Percentiles rank a stretch among this genome's conserved stretches.
Evolutionary conservation across 2,113 vertebrate genomes (phyloP).

Genomic region (Marcusenius ussheri): DNA sequence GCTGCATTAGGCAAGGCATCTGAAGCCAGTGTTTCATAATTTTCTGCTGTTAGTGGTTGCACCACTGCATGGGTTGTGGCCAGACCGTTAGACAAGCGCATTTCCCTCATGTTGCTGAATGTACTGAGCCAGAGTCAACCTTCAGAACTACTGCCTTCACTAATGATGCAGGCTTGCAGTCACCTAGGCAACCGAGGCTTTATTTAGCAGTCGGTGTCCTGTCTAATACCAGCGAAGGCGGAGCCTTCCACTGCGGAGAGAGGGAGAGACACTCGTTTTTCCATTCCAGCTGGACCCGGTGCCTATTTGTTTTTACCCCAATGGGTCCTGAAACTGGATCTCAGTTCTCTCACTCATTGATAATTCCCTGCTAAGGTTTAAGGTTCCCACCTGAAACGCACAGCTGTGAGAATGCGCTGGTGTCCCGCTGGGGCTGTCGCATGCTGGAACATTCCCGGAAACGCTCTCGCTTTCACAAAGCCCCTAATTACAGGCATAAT

Average conservation of each 20-base stretch:
- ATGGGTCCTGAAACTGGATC: neutral
- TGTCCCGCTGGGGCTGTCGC: neutral
- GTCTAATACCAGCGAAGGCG: conserved; percentile 14
- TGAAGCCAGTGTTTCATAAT: neutral
- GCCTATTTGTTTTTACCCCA: neutral
- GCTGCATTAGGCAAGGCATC: neutral
- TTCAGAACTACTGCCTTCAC: conserved; percentile 25
- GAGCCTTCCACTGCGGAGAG: neutral
- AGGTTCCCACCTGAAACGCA: neutral
- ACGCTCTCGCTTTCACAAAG: neutral
- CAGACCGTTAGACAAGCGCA: neutral
- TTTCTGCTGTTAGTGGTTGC: neutral
- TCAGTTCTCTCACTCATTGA: neutral
- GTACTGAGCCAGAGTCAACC: conserved; percentile 19
- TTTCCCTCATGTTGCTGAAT: neutral
- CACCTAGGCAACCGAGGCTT: conserved; percentile 32
- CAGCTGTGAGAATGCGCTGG: neutral
- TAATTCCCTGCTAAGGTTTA: neutral
- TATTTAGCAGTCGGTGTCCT: conserved; percentile 21
- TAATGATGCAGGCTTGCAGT: conserved; percentile 33
- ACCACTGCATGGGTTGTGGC: neutral
- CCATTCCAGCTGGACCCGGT: neutral
- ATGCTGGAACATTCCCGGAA: neutral
- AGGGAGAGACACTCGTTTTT: neutral
- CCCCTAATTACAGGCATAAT: neutral